Percentiles rank a stretch among this genome's conserved stretches.
phyloP scores from a whole-genome alignment of 1,140 invertebrate genomes.

The Eufriesea mexicana region DNA sequence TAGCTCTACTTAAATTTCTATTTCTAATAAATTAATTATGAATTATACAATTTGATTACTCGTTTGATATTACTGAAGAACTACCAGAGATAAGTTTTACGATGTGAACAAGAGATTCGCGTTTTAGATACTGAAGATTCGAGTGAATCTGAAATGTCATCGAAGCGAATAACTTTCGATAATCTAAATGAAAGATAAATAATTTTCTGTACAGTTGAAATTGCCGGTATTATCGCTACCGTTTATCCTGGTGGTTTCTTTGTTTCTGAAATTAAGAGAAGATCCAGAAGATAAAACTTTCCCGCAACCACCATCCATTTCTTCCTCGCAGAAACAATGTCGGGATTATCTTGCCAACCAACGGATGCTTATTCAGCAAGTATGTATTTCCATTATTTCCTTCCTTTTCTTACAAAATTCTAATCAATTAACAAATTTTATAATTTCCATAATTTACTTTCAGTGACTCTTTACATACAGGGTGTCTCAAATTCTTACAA shows the following conservation, averaged over 20 bases:
- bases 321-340: slow-evolving; percentile 78
- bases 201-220: slow-evolving; percentile 65
- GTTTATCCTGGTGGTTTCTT: slow-evolving; percentile 75
- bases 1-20: too few species aligned
- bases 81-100: too few species aligned
- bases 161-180: not conserved
- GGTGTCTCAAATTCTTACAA: too few species aligned
- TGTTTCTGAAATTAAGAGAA: slow-evolving; percentile 76
- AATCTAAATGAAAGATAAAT: not conserved
- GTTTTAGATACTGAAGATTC: not conserved
- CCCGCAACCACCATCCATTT: slow-evolving; percentile 60
- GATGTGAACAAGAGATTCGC: too few species aligned
- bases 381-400: slow-evolving; percentile 27
- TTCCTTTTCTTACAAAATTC: not conserved
- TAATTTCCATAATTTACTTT: not conserved
- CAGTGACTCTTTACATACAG: not conserved
- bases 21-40: too few species aligned
- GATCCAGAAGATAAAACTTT: slow-evolving; percentile 63
- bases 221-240: slow-evolving; percentile 78
- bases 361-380: slow-evolving; percentile 13
- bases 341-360: slow-evolving; percentile 57
- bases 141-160: not conserved
- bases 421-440: not conserved
- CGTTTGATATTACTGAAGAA: too few species aligned
- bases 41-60: too few species aligned